Evolutionary conservation across 2,113 vertebrate species (phyloP).

Genomic region (Triplophysa tibetana): DNA sequence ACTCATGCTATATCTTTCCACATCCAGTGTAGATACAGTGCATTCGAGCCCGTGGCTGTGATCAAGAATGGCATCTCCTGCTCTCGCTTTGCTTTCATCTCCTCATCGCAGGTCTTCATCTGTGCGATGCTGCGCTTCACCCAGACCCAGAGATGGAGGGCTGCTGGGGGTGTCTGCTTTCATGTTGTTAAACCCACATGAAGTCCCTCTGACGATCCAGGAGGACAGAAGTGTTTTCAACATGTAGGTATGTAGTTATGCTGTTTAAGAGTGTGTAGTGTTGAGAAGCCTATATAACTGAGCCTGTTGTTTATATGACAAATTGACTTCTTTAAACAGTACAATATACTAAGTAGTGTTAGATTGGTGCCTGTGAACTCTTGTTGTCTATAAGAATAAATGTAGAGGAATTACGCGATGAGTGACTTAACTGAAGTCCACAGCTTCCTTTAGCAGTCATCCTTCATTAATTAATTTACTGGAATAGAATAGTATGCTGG

Average conservation of each 20-base stretch:
- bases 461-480: not conserved
- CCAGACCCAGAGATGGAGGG: slow-evolving; percentile 1
- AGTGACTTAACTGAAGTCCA: not conserved
- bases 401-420: not conserved
- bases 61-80: not conserved
- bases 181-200: not conserved
- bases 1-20: slow-evolving; percentile 6
- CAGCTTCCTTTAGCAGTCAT: not conserved
- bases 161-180: not conserved
- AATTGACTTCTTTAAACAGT: not conserved
- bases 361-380: not conserved
- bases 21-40: not conserved
- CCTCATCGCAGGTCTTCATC: not conserved
- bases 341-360: no score
- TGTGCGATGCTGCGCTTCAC: slow-evolving; percentile 1
- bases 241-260: not conserved
- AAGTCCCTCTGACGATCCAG: not conserved
- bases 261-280: not conserved
- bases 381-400: not conserved
- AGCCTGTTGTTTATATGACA: not conserved
- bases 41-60: not conserved
- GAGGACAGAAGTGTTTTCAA: not conserved
- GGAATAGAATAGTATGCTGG: not conserved
- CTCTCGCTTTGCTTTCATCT: not conserved
- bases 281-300: not conserved